Base-by-base conservation (phyloP, 2,797 vertebrate species). In the Acanthurus lineatus region DNA sequence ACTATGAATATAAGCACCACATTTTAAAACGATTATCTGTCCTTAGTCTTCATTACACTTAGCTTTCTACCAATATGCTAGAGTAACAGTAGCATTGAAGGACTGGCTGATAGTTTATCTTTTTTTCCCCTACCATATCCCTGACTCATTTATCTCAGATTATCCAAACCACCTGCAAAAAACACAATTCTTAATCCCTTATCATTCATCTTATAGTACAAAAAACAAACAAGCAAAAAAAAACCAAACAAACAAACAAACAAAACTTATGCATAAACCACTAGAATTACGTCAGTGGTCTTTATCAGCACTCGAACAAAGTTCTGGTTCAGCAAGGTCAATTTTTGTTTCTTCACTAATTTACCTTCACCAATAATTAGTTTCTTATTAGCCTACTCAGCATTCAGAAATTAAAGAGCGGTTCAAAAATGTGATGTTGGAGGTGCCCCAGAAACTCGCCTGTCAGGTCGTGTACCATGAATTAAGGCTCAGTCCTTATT, bases 11-110 rank as follows among this genome's bases (percentile, higher is more conserved):
- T 68, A 42, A 17, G 14, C n/a, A 11, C 16, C 8, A 64, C 48
- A 79, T 83, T 77, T 62, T 12, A 73, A 35, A 38, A 51, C 53
- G 69, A 69, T 81, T 71, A 76, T 82, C 45, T 2, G 2, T 61
- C 71, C 69, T 80, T 73, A 76, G 25, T 73, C 61, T 72, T 73
- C 16, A 52, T 76, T 51, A 49, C 35, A 67, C 64, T 81, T 60
- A 60, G 45, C 20, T 60, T 28, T 66, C 28, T 15, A 49, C 59
- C 60, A 69, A 40, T 63, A 38, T 49, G 9, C n/a, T 76, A 58
- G 7, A 60, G 14, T 25, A 59, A n/a, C 56, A 72, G 56, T 11
- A 69, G 53, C 45, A 59, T 35, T 6, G 16, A 61, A 20, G 22
- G 40, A n/a, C 58, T 45, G 67, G 20, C 11, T 15, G 53, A 28